Percentiles rank a stretch among this genome's conserved stretches.
phyloP scores from a whole-genome alignment of 2,113 vertebrate species.

The Chelonoidis abingdonii region DNA sequence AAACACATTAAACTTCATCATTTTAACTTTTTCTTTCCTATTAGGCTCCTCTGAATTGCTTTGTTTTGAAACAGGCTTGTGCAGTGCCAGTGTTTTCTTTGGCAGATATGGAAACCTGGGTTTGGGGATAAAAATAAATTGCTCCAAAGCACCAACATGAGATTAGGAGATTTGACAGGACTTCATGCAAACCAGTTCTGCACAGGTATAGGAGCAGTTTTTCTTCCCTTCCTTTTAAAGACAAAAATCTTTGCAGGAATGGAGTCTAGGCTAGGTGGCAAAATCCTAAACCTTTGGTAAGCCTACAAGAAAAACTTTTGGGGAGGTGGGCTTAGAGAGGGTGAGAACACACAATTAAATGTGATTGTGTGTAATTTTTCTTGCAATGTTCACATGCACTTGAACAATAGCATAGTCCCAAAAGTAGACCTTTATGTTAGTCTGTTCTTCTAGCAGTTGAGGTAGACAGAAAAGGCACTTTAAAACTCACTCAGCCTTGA shows the following conservation, averaged over 20 bases:
- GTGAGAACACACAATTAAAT: constrained; percentile 11
- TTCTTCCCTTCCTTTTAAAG: constrained; percentile 32
- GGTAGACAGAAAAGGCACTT: not conserved
- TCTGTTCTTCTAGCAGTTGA: not conserved
- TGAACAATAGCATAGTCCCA: not conserved
- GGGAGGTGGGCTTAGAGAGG: not conserved
- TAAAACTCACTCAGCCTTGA: not conserved
- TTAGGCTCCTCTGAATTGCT: not conserved
- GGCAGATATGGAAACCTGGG: constrained; percentile 33
- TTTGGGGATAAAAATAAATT: constrained; percentile 48
- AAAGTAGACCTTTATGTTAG: not conserved
- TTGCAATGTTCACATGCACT: not conserved
- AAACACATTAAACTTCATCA: not conserved
- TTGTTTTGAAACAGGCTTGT: constrained; percentile 22
- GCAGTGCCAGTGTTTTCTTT: constrained; percentile 31
- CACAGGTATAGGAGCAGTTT: not conserved
- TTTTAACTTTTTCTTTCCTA: constrained; percentile 9
- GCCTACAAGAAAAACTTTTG: not conserved
- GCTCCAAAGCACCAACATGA: not conserved
- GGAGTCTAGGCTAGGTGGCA: constrained; percentile 1
- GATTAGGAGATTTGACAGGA: constrained; percentile 46
- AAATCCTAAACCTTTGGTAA: constrained; percentile 30
- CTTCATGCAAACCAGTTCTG: not conserved
- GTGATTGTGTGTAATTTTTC: not conserved
- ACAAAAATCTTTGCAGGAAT: constrained; percentile 32